Evolutionary conservation across 2,888 invertebrate species (phyloP), one percentile per base, ranked within the genome.

Genomic region (Leptopilina drosophilae): DNA sequence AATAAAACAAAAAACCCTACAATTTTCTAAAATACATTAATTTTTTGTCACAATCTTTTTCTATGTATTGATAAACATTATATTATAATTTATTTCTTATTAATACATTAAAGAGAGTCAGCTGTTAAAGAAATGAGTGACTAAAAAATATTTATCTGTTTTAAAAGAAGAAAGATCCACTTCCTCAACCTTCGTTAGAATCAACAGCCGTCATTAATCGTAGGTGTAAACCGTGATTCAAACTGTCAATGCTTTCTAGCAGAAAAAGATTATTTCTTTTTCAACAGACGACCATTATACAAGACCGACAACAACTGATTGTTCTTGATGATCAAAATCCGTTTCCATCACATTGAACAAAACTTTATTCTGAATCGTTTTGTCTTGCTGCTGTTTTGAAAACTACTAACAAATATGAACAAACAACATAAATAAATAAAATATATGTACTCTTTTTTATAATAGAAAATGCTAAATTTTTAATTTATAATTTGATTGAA

Each of bases 281-380:
- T 67, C 33, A 62, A 64, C 56, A 26, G 76, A 14, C 56, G 73
- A 33, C 26, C 66, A 78, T 82, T 73, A 56, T 59, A 62, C 49
- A 11, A n/a, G 77, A 20, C 78, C 79, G 85, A 84, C 12, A 49
- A 11, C 49, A 49, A 49, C 86, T 88, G 89, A 89, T 89, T 87
- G 87, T 88, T 86, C 87, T 87, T 90, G 90, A 90, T 90, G 90
- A 90, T 90, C 90, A 90, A 89, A 88, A 89, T 90, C 90, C 90
- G 90, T 86, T 90, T 90, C 90, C 90, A 88, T 81, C 78, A 77
- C 83, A 86, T 85, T 87, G 90, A 89, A 90, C 90, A 90, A 90
- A 90, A 89, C 88, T 78, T 87, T 85, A 85, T 86, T 87, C 86
- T 85, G 85, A 83, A 84, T 86, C 84, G 87, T 89, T 20, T 33